phyloP scores from a whole-genome alignment of 2,797 vertebrate genomes.

The Rhynchotus rufescens region DNA sequence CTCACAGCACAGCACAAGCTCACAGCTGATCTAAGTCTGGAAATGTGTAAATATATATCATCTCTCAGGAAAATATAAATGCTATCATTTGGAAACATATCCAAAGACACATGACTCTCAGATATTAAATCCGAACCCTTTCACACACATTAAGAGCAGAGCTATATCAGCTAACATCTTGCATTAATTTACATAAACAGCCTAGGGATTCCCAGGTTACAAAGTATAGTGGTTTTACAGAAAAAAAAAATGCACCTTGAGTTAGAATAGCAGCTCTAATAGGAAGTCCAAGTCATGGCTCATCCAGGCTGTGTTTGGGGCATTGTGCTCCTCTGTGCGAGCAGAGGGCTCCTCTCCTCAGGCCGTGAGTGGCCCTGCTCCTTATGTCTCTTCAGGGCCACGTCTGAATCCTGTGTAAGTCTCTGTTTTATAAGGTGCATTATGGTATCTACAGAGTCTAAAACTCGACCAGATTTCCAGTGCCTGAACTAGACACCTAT shows the following conservation, averaged over 20 bases:
- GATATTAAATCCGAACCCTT: not conserved
- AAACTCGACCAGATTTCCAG: not conserved
- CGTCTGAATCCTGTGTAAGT: not conserved
- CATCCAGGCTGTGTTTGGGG: accelerated
- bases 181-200: not conserved
- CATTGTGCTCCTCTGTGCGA: accelerated
- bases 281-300: not conserved
- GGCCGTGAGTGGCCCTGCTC: not conserved
- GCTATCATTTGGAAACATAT: not conserved
- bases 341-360: not conserved
- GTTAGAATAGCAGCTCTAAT: not conserved
- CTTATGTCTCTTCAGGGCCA: not conserved
- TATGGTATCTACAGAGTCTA: not conserved
- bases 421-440: not conserved
- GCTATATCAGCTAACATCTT: not conserved
- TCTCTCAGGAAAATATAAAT: not conserved
- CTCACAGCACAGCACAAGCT: not conserved
- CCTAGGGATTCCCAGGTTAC: not conserved
- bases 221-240: not conserved
- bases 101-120: not conserved
- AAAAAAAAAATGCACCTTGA: not conserved
- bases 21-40: not conserved
- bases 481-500: not conserved
- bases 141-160: not conserved
- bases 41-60: not conserved